Base-by-base conservation (phyloP, 64 coral and sea anemone genomes). In the Trachythela sp. region DNA sequence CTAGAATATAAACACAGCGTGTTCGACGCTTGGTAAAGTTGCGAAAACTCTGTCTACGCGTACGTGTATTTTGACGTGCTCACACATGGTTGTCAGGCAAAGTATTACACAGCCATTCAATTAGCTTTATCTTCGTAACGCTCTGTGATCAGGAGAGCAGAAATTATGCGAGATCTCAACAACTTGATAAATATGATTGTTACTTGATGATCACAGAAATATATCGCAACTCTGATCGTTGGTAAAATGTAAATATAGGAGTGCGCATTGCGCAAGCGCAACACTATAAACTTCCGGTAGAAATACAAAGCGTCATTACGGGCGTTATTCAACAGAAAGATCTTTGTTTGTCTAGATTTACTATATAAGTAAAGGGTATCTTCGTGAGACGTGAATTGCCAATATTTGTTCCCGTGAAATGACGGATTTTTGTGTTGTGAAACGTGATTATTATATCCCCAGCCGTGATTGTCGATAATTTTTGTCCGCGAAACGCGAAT, bases 161-260 rank as follows among this genome's bases (percentile, higher is more conserved):
- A 64, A 64, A 64, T 64, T 64, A 64, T 64, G 56, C 56, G 56
- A 17, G 56, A 64, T 64, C 56, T 64, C 56, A 64, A 64, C 20
- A 64, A 64, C 20, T n/a, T 64, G 56, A 64, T 64, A 64, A 64
- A 64, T 64, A 27, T 26, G 56, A 64, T 64, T 64, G 56, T 64
- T 64, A 64, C 18, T 64, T 64, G 56, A 64, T 64, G 56, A 64
- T 64, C 20, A 64, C 8, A 18, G 26, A n/a, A 20, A 27, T 27
- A 64, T 18, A 22, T 64, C 56, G 56, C 56, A 64, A 64, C 20
- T 64, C 6, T 64, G 56, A 64, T 27, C 26, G 20, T n/a, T 45
- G 42, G 42, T n/a, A 24, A 64, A 64, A 64, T 64, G 56, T 64
- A 64, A 64, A 64, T 64, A 64, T 27, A 64, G 56, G 6, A 64